phyloP scores from a whole-genome alignment of 2,888 invertebrate species.

The Drosophila helvetica region DNA sequence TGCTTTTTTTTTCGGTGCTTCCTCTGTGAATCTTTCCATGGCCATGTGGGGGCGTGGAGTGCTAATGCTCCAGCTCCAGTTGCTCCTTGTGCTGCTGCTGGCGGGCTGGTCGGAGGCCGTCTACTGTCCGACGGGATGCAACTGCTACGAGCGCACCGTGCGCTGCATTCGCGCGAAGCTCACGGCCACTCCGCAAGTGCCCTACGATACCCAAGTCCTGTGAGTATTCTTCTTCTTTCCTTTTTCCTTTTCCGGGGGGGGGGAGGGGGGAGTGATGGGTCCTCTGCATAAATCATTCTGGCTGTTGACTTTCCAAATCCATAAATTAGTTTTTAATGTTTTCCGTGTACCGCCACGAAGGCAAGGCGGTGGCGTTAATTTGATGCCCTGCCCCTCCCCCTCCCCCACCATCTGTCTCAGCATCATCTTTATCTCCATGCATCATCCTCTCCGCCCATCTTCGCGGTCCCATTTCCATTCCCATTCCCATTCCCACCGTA shows the following conservation, averaged over 20 bases:
- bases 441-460: not conserved
- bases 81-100: constrained; percentile 9
- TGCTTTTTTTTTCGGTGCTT: not conserved
- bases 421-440: constrained; percentile 1
- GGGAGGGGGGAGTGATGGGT: not conserved
- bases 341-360: constrained; percentile 35
- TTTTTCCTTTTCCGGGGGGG: not conserved
- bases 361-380: constrained; percentile 57
- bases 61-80: not conserved
- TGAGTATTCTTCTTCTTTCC: constrained; percentile 68
- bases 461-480: not conserved
- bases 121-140: constrained; percentile 80
- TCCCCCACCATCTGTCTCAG: constrained; percentile 5
- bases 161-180: constrained; percentile 81
- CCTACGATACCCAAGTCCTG: constrained; percentile 81
- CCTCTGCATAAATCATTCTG: constrained; percentile 62
- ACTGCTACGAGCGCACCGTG: constrained; percentile 79
- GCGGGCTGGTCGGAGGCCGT: constrained; percentile 15
- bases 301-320: constrained; percentile 67
- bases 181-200: constrained; percentile 76
- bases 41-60: constrained; percentile 25
- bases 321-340: constrained; percentile 77
- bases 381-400: constrained; percentile 28
- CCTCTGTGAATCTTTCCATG: not conserved
- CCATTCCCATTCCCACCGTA: not conserved